Base-by-base conservation (phyloP, 2,113 vertebrate genomes). In the Burhinus oedicnemus region DNA sequence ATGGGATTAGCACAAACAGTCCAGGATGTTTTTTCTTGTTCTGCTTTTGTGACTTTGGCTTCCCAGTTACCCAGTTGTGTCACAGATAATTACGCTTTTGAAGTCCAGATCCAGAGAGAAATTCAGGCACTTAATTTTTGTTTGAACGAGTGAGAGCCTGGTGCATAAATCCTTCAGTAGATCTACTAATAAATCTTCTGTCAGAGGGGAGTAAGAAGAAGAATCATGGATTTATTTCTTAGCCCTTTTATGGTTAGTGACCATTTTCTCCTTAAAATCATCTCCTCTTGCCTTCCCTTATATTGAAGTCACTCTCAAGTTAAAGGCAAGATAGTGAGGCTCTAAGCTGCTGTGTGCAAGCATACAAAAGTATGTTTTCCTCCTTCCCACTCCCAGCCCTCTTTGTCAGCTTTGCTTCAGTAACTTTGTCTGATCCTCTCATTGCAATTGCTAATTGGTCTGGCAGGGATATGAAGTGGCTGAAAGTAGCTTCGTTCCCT, bases 391-490 rank as follows among this genome's bases (percentile, higher is more conserved):
- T 87, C 40, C 16, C 42, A 68, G 42, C 29, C 6, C 38, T 74
- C 57, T 90, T 84, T 44, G 47, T 83, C 85, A 49, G 81, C 84
- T 93, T 76, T 3, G 1, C 60, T 94, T 51, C 85, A 82, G 45
- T 65, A 74, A 72, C 57, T 92, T 75, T 72, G 45, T 80, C 80
- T 90, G 64, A 93, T 95, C 79, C n/a, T 87, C 81, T 70, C 75
- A 79, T 86, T 93, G 68, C 93, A 91, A 29, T 95, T 91, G 82
- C 84, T 95, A 95, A 95, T 95, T 96, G 92, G 79, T 54, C 92
- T 96, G 95, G 85, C 92, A 94, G 89, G 51, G 68, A 42, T 81
- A 86, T 1, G 21, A 74, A 78, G 38, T 65, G 66, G 36, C 93
- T 92, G 93, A 68, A 94, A 88, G 95, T 94, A 93, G 79, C 88